phyloP scores from a whole-genome alignment of 1,140 invertebrate genomes.

The Teleogryllus occipitalis region DNA sequence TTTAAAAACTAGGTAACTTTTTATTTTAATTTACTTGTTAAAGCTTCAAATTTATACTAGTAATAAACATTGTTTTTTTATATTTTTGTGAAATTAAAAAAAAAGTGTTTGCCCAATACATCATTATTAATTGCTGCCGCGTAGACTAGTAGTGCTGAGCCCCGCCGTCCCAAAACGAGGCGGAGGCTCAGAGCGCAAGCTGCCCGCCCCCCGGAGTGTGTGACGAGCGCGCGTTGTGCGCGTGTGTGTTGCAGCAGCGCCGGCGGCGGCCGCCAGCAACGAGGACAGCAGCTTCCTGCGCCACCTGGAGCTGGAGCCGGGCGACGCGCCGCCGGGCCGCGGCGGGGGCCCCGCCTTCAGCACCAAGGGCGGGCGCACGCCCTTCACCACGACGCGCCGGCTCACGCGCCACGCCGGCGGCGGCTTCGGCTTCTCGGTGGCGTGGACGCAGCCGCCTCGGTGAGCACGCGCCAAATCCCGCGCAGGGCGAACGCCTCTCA shows the following conservation, averaged over 20 bases:
- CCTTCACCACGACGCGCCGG: slow-evolving; percentile 69
- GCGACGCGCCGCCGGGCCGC: slow-evolving; percentile 37
- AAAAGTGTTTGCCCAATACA: too few relatives aligned
- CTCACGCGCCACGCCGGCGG: slow-evolving; percentile 36
- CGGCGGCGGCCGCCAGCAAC: slow-evolving; percentile 30
- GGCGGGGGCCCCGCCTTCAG: slow-evolving; percentile 42
- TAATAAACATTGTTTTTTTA: too few relatives aligned
- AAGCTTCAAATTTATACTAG: too few relatives aligned
- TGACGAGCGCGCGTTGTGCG: slow-evolving; percentile 27
- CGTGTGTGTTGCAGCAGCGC: neutral
- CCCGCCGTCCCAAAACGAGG: too few relatives aligned
- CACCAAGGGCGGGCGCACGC: slow-evolving; percentile 60
- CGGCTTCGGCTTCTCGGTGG: slow-evolving; percentile 80
- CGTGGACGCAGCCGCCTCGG: slow-evolving; percentile 80
- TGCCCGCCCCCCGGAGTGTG: too few relatives aligned
- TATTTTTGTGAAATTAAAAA: too few relatives aligned
- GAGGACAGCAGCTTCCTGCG: slow-evolving; percentile 56
- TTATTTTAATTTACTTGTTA: too few relatives aligned
- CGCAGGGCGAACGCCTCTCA: too few relatives aligned
- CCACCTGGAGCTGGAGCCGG: slow-evolving; percentile 69
- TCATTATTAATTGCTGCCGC: too few relatives aligned
- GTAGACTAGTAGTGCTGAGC: too few relatives aligned
- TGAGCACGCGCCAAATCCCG: slow-evolving; percentile 18
- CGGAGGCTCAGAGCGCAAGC: too few relatives aligned
- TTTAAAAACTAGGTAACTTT: too few relatives aligned